Base-by-base conservation (phyloP, 2,113 vertebrate genomes). In the Psammodynastes pulverulentus region DNA sequence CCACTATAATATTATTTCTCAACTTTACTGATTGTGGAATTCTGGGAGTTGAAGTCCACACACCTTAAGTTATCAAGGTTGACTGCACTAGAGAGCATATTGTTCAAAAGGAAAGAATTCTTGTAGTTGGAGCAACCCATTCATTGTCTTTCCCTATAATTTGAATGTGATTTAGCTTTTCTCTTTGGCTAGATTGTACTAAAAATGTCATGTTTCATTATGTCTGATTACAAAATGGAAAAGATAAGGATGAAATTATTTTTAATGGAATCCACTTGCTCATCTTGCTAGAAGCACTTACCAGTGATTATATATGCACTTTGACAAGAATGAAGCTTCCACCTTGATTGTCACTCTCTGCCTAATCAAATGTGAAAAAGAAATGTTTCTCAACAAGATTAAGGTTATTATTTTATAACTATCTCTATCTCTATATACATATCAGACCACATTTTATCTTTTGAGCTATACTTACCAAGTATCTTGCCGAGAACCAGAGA, bases 401-500 rank as follows among this genome's bases (percentile, higher is more conserved):
- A 51, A 0, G 5, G 1, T 88, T 90, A 45, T 15, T 86, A 51
- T 90, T 89, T 85, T 91, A 29, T 91, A 29, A 85, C 3, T 62
- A 17, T 17, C 17, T 43, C 4, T 94, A 48, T 93, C 86, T 87
- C 48, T 15, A 9, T 93, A 8, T 94, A 87, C 87, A 9, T 90
- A n/a, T 0, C 0, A 29, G 5, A 53, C 43, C 88, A 94, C 0
- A 72, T 94, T 96, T 95, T 90, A 92, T 5, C 43, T 29, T 13
- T 2, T 26, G 0, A 92, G 46, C 92, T 94, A 91, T 89, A 97
- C 98, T 98, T 95, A 99, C 99, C 97, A 90, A 95, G 97, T 94
- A 98, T 96, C 96, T 97, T 98, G 62, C 99, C 99, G 85, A 99
- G 97, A 72, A 97, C 95, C 48, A 99, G 97, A 23, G 97, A 98